These are phyloP conservation scores for Myrmophylax atrothorax DNA, from an alignment of 2,113 vertebrate genomes.

Conservation along the genomic window DNA sequence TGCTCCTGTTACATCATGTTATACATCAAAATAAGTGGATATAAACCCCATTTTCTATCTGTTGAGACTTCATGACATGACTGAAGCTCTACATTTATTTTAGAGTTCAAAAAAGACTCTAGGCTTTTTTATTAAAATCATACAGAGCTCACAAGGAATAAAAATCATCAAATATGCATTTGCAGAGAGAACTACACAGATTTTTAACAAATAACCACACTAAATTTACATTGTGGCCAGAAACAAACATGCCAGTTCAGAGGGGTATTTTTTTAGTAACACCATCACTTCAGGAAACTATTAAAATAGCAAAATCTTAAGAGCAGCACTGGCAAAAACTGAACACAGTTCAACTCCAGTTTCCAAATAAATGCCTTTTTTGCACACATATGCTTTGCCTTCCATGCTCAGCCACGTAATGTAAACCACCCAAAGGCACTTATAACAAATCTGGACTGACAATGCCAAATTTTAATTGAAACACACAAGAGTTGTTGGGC, in stretches of 20 bases:
- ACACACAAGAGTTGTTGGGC: background rate
- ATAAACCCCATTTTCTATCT: background rate
- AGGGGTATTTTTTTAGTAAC: background rate
- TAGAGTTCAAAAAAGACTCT: background rate
- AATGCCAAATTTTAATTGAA: constrained; percentile 29
- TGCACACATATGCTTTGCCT: background rate
- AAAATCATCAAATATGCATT: background rate
- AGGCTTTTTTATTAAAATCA: background rate
- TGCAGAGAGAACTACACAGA: background rate
- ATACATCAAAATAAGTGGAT: background rate
- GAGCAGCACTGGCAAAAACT: background rate
- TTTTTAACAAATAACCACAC: constrained; percentile 25
- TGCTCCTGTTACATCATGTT: background rate
- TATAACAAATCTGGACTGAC: background rate
- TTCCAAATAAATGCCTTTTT: background rate
- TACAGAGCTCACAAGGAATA: background rate
- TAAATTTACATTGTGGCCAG: constrained; percentile 13
- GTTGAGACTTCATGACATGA: background rate
- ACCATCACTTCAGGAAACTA: background rate
- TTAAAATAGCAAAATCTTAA: background rate
- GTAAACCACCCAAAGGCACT: background rate
- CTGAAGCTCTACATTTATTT: background rate
- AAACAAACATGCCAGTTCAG: constrained; percentile 3
- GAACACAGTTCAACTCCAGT: background rate
- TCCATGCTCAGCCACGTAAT: background rate